phyloP scores from a whole-genome alignment of 2,113 vertebrate genomes.

The Laterallus jamaicensis region DNA sequence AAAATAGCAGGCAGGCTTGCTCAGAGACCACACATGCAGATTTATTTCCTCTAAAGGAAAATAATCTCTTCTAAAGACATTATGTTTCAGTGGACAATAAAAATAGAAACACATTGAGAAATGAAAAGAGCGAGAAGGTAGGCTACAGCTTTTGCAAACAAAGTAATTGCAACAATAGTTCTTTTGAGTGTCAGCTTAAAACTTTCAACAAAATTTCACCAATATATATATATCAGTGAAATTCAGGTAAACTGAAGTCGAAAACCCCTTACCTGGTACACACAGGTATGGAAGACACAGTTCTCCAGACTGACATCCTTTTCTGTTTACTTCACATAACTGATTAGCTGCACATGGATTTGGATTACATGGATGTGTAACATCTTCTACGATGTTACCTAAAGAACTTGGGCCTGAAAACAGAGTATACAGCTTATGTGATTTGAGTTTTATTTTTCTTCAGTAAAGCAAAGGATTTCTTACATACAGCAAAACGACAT shows the following conservation, averaged over 20 bases:
- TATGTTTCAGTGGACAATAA: not conserved
- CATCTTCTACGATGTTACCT: conserved; percentile 85
- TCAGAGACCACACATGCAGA: not conserved
- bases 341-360: conserved; percentile 93
- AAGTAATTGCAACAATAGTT: not conserved
- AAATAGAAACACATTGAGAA: not conserved
- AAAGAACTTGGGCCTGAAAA: conserved; percentile 87
- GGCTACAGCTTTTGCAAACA: not conserved
- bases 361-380: conserved; percentile 97
- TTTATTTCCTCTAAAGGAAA: not conserved
- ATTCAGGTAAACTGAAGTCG: not conserved
- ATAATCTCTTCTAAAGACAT: not conserved
- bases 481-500: not conserved
- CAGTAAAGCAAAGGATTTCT: not conserved
- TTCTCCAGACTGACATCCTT: conserved; percentile 85
- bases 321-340: conserved; percentile 94
- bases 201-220: not conserved
- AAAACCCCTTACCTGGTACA: conserved; percentile 81
- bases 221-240: not conserved
- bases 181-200: not conserved
- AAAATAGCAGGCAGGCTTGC: not conserved
- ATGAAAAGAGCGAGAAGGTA: not conserved
- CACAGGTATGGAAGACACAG: conserved; percentile 90
- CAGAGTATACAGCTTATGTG: not conserved
- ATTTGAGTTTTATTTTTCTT: not conserved